These are phyloP conservation scores for Allacma fusca DNA, from an alignment of 2,888 invertebrate species.

Conservation along the genomic window DNA sequence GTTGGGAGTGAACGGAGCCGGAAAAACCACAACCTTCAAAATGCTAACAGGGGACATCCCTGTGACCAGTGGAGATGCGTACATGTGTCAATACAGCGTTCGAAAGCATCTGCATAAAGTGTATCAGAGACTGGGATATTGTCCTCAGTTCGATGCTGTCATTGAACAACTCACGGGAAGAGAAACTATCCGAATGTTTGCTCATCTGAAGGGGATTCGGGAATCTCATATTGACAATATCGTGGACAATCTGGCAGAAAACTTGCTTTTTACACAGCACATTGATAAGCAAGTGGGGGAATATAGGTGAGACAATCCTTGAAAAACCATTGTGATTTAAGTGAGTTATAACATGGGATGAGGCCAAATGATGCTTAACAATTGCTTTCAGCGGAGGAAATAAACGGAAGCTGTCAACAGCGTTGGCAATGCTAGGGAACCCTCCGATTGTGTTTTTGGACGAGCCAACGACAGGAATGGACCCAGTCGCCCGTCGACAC, in stretches of 20 bases:
- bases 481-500: conserved; percentile 80
- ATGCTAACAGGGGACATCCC: conserved; percentile 85
- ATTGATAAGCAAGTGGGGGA: conserved; percentile 69
- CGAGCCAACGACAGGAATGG: conserved; percentile 74
- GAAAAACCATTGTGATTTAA: no score
- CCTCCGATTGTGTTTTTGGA: conserved; percentile 76
- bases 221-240: conserved; percentile 64
- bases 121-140: conserved; percentile 69
- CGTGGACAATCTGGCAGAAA: conserved; percentile 66
- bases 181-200: conserved; percentile 71
- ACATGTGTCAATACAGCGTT: conserved; percentile 69
- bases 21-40: conserved; percentile 88
- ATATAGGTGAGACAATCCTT: conserved; percentile 65
- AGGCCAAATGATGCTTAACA: no score
- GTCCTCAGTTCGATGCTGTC: conserved; percentile 79
- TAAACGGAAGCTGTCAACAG: conserved; percentile 77
- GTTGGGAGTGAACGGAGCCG: conserved; percentile 85
- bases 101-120: conserved; percentile 62
- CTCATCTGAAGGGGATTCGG: conserved; percentile 71
- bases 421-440: conserved; percentile 74
- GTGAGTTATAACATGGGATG: no score
- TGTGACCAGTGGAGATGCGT: conserved; percentile 76
- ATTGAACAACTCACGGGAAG: conserved; percentile 76
- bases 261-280: conserved; percentile 71
- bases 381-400: conserved; percentile 73